Base-by-base conservation (phyloP, 2,888 invertebrate species). In the Hydropsyche betteni region DNA sequence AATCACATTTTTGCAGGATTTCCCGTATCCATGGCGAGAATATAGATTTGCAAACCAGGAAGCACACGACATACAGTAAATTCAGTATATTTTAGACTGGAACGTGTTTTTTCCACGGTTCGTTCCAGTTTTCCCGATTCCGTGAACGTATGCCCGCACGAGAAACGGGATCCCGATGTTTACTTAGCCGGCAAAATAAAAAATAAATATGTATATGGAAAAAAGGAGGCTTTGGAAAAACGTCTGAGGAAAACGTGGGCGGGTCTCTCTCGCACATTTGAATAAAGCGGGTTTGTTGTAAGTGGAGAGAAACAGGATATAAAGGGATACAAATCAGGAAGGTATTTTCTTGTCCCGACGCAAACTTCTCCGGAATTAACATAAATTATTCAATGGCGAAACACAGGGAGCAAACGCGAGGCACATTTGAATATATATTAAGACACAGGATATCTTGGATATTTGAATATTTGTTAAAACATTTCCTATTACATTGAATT, bases 301-400 rank as follows among this genome's bases (percentile, higher is more conserved):
- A 70, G 70, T 70, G 53, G 36, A 55, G 36, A 55, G 72, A 72
- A 72, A 72, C 72, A 72, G 72, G 72, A 72, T 72, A 72, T 72
- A 72, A 72, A 61, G 72, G 72, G 72, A 72, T 72, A 72, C 72
- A 72, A 72, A 72, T 72, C 72, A 72, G 72, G 72, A 55, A 58
- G 72, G 72, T 72, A 72, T 72, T 72, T 72, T 72, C 72, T 72
- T 72, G 72, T 72, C 58, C 72, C 55, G 72, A 72, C 61, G 72
- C 72, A 53, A 58, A 72, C 52, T 72, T 72, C 72, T 58, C 72
- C 61, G 52, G 72, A 72, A 72, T 72, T 72, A 72, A 72, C 72
- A 72, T 72, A 72, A 72, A 72, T 72, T 72, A 72, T 72, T 72
- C 72, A 72, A 72, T 72, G 72, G 72, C 38, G 61, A 72, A 72